Base-by-base conservation (phyloP, 2,888 invertebrate species). In the Vandiemenella viatica region DNA sequence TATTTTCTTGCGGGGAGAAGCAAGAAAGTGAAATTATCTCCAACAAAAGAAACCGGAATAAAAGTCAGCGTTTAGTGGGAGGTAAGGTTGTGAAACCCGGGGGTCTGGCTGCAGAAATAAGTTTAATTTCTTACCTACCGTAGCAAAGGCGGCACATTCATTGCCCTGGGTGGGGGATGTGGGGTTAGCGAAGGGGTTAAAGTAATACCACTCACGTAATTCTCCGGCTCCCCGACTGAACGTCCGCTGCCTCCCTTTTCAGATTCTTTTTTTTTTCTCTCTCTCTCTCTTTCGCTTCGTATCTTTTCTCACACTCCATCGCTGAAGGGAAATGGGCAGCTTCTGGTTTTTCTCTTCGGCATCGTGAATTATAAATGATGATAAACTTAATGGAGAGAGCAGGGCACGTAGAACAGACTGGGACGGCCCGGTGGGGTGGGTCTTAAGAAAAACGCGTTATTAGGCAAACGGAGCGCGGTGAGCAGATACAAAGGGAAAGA, bases 351-450 rank as follows among this genome's bases (percentile, higher is more conserved):
- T 4, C n/a, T 32, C n/a, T 32, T 32, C 32, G 32, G 32, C 32
- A 32, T n/a, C 32, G 32, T 51, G 51, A 48, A 51, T 51, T 51
- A 51, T 51, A 51, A 51, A 51, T 51, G 51, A 46, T 47, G 50
- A 51, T 51, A 51, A 48, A 48, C 45, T 51, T 51, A 51, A 51
- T 51, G 51, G 51, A 49, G 48, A 51, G 48, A 32, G 32, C n/a
- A n/a, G 13, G 32, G 32, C 32, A 32, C 32, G 32, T 32, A 32
- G 10, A 13, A n/a, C n/a, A n/a, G n/a, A n/a, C n/a, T n/a, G n/a
- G n/a, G n/a, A n/a, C n/a, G n/a, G n/a, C n/a, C n/a, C n/a, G n/a
- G n/a, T n/a, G n/a, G n/a, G n/a, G n/a, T n/a, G n/a, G n/a, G n/a
- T n/a, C n/a, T 13, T 10, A 32, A n/a, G 4, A 32, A 32, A 32